phyloP scores from a whole-genome alignment of 2,113 vertebrate genomes.

The Calyptomena viridis region DNA sequence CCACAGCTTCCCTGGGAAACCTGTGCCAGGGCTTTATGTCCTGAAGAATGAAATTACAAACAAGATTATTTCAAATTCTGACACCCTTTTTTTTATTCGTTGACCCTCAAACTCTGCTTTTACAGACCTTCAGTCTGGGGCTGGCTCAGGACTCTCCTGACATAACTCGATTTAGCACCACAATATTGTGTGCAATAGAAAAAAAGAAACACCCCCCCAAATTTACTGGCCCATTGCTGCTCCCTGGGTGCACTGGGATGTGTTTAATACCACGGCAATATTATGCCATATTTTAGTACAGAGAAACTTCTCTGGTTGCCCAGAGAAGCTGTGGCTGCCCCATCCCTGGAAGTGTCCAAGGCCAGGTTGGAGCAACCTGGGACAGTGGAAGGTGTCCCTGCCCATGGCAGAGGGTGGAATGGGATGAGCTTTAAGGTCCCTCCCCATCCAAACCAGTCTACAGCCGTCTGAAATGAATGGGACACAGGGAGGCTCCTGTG shows the following conservation, averaged over 20 bases:
- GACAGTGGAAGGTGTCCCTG: no score
- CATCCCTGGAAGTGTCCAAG: no score
- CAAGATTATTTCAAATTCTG: not conserved
- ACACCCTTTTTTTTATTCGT: not conserved
- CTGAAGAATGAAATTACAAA: not conserved
- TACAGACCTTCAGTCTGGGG: not conserved
- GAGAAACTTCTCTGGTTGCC: no score
- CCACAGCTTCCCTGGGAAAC: no score
- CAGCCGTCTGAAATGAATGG: rapidly evolving
- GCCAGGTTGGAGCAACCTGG: no score
- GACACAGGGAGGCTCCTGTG: not conserved
- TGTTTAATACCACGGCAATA: not conserved
- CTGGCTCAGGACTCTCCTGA: not conserved
- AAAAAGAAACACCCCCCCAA: no score
- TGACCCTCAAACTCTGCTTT: not conserved
- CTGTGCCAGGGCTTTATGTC: no score
- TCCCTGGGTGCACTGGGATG: not conserved
- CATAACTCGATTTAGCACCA: not conserved
- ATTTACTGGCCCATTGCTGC: not conserved
- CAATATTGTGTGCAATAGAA: rapidly evolving
- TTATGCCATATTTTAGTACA: rapidly evolving
- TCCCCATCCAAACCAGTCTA: not conserved
- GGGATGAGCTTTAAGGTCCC: not conserved
- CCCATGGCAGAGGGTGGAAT: no score
- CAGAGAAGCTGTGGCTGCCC: no score